Base-by-base conservation (phyloP, 2,113 vertebrate genomes). In the Vidua macroura region DNA sequence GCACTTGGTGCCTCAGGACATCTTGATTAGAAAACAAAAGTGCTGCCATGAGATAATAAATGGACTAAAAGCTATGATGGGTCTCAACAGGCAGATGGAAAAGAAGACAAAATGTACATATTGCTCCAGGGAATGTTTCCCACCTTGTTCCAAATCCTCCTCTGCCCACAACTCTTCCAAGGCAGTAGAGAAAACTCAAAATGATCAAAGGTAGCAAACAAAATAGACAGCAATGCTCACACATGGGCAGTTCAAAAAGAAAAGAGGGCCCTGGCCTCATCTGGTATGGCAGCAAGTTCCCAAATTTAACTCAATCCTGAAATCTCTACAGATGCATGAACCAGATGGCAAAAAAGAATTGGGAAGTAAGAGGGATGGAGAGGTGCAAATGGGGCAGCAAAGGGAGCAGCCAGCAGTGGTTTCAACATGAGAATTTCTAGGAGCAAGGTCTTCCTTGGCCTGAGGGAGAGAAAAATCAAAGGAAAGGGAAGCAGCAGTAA, bases 11-110 rank as follows among this genome's bases (percentile, higher is more conserved):
- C 73, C 86, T 83, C 72, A 59, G 76, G 83, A 59, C 86, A 90
- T 70, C 90, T 77, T 77, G 60, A 83, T 88, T 62, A 83, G 55
- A 76, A 94, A 79, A 94, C 62, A 89, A 88, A 86, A 77, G 76
- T 59, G 44, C 30, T 59, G 55, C 51, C 64, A 35, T 0, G 4
- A 81, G 16, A 67, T 17, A 69, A 59, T 41, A 74, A 94, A 67
- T 15, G 25, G 13, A 88, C 58, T 88, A 19, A 63, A 76, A 93
- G 30, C 85, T 20, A 12, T 11, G 13, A 74, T 6, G 4, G 43
- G 25, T 37, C 16, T 62, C 39, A 74, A 75, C 28, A 44, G 9
- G 25, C 44, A 60, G 27, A 62, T 76, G 39, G 27, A 69, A 59
- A 60, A n/a, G 41, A 83, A 55, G n/a, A 41, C 17, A 66, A 48